These are phyloP conservation scores for Suricata suricatta DNA, from an alignment of 2,113 vertebrate genomes.

Conservation along the genomic window DNA sequence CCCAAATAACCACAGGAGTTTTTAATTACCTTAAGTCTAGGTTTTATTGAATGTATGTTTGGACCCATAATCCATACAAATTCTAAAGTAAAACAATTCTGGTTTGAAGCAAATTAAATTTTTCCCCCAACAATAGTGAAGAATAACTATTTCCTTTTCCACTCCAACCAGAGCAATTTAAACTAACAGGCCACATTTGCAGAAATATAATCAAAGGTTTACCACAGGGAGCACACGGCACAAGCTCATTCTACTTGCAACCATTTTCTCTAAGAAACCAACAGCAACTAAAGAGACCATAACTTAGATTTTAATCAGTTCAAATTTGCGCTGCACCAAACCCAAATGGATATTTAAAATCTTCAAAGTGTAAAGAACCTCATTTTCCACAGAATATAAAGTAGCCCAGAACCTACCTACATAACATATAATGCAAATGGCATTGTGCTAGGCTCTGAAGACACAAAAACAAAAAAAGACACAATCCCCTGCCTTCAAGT, in stretches of 20 bases:
- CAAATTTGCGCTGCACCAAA: constrained; percentile 34
- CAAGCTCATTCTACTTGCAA: not conserved
- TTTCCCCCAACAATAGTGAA: constrained; percentile 71
- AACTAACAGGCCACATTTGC: constrained; percentile 41
- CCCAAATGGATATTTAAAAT: not conserved
- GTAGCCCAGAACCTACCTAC: not conserved
- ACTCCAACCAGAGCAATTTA: constrained; percentile 65
- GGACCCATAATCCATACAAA: constrained; percentile 46
- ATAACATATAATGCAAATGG: not conserved
- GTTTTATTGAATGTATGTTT: constrained; percentile 62
- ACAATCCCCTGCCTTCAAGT: not conserved
- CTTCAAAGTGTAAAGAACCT: not conserved
- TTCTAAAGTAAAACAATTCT: constrained; percentile 75
- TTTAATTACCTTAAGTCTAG: constrained; percentile 72
- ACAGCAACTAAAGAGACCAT: not conserved
- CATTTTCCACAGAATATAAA: not conserved
- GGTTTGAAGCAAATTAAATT: constrained; percentile 70
- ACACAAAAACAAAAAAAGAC: not conserved
- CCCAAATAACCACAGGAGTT: constrained; percentile 67
- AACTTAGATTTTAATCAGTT: constrained; percentile 1
- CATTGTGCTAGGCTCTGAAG: not conserved
- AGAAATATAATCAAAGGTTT: constrained; percentile 62
- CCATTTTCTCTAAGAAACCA: constrained; percentile 51
- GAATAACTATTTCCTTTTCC: constrained; percentile 65
- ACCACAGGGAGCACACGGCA: constrained; percentile 18